Percentiles rank a stretch among this genome's conserved stretches.
Evolutionary conservation across 2,888 invertebrate genomes (phyloP).

Genomic region (Acronicta psi): DNA sequence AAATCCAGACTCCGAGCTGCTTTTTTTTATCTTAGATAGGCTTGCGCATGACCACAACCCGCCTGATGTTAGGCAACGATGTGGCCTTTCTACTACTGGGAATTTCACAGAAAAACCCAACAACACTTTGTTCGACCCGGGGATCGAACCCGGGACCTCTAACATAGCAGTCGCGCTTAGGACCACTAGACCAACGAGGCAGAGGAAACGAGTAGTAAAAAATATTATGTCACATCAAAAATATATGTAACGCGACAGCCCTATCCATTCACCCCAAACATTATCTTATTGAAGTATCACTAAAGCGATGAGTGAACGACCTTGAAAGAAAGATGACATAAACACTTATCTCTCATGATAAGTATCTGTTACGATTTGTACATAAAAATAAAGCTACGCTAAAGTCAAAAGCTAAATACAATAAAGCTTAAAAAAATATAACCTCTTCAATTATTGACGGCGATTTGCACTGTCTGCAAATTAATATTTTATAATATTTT

Average conservation of each 20-base stretch:
- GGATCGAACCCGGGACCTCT: too few species aligned
- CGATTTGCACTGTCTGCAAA: constrained; percentile 2
- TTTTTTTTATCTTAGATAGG: too few species aligned
- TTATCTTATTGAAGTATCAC: constrained; percentile 4
- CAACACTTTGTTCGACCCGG: too few species aligned
- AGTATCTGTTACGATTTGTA: not conserved
- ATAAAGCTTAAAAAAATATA: constrained; percentile 2
- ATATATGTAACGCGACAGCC: constrained; percentile 18
- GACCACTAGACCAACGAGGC: too few species aligned
- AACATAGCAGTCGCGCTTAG: too few species aligned
- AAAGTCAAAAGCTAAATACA: constrained; percentile 1
- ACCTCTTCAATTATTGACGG: constrained; percentile 1
- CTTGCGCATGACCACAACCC: too few species aligned
- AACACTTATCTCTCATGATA: constrained; percentile 13
- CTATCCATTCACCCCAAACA: constrained; percentile 13
- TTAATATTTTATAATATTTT: constrained; percentile 15
- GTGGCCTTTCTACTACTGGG: too few species aligned
- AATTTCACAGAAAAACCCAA: too few species aligned
- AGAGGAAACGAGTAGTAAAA: too few species aligned
- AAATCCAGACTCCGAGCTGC: too few species aligned
- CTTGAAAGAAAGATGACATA: constrained; percentile 28
- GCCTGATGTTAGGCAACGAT: too few species aligned
- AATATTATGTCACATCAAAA: not conserved
- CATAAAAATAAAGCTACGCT: constrained; percentile 1
- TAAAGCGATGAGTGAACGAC: constrained; percentile 21